Conservation (phyloP, 2,797 vertebrate genomes). For the Danio tinwini region DNA sequence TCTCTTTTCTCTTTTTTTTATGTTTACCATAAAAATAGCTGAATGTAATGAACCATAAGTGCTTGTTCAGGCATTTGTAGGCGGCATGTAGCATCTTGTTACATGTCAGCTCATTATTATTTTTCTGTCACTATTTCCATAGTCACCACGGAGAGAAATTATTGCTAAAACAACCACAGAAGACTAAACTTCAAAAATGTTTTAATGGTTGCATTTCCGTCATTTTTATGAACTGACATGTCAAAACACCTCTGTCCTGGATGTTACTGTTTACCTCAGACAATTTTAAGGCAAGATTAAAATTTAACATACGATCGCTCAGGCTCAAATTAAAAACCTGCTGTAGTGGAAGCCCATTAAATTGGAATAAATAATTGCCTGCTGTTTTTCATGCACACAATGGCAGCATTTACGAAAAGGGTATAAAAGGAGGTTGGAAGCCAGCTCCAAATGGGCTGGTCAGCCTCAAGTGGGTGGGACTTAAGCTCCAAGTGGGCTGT, state of each 20-base stretch:
- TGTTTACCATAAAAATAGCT: neutral
- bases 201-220: neutral
- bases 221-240: neutral
- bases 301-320: constrained; percentile 8
- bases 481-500: too few relatives aligned
- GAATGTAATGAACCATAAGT: neutral
- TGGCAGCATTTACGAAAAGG: constrained; percentile 26
- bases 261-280: constrained; percentile 21
- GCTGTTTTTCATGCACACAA: constrained; percentile 36
- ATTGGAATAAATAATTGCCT: constrained; percentile 56
- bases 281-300: constrained; percentile 41
- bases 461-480: too few relatives aligned
- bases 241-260: constrained; percentile 1
- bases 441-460: too few relatives aligned
- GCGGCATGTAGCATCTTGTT: neutral
- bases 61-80: neutral
- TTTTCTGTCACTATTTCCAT: neutral
- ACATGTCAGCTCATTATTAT: constrained; percentile 3
- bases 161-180: neutral
- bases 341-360: constrained; percentile 50
- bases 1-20: constrained; percentile 4
- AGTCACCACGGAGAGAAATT: neutral
- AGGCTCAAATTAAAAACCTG: constrained; percentile 49
- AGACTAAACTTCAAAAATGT: neutral
- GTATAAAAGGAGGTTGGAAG: too few relatives aligned